Evolutionary conservation across 2,113 vertebrate genomes (phyloP), one percentile per base, ranked within the genome.

Genomic region (Pyrgilauda ruficollis): DNA sequence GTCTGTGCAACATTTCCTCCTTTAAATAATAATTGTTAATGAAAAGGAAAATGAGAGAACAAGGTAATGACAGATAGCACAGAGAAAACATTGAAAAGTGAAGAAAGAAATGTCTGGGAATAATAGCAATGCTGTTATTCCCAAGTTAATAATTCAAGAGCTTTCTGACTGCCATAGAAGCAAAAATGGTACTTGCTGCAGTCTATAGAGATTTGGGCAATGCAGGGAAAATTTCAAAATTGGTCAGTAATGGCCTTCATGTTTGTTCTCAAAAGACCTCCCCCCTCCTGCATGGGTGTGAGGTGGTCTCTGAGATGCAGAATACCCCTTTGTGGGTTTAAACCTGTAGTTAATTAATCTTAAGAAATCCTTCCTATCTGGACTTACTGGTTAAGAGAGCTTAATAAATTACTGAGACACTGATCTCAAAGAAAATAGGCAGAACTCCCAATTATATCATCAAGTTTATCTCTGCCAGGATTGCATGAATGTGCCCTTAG

Each of bases 1-100:
- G 43, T 76, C 72, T 96, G 70, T 89, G 70, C 49, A 84, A 30
- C 43, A 15, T 77, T 97, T 95, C 70, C 58, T 92, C 53, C 78
- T 73, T 86, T 79, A 47, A 92, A 94, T 91, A 95, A 94, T 82
- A 92, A 93, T 43, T 44, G 73, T 87, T 84, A 93, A 90, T 96
- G 83, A 95, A 97, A 96, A 93, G 82, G 78, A 95, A 95, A 96
- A 97, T 95, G 80, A 95, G 63, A 92, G 94, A 95, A 96, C 50
- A 90, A 96, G 74, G 93, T 91, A 92, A 91, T 87, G 96, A 96
- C 66, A 92, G 96, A 95, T 89, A 87, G 37, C 39, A 47, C 84
- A 90, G 72, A 87, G 94, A 84, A 95, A 90, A 93, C 95, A 95
- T 96, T 96, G 95, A 87, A 76, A 95, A 91, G 96, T 84, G 96